Evolutionary conservation across 2,888 invertebrate species (phyloP), one percentile per base, ranked within the genome.

Genomic region (Ellobium chinense): DNA sequence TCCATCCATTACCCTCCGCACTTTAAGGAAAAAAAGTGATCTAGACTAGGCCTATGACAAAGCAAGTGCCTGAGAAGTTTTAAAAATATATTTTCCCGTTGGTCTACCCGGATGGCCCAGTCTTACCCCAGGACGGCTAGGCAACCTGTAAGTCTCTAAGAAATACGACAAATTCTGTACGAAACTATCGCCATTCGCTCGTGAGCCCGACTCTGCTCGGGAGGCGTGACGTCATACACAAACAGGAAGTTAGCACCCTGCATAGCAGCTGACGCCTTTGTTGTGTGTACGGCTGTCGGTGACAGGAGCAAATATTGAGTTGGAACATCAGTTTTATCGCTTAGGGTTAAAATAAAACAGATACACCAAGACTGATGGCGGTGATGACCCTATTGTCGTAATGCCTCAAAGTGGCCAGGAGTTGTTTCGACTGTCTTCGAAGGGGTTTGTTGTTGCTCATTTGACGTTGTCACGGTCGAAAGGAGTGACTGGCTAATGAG

Each of bases 231-330:
- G 84, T 86, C 83, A 82, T 82, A 68, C 66, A 56, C 82, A 78
- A 83, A 84, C 85, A 84, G 85, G 85, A 86, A 86, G 84, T 82
- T 66, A 63, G 46, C 79, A 54, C 46, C 65, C 62, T 66, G 60
- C 77, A 46, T 66, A 77, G 79, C 81, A 73, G 83, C 79, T 83
- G 83, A 81, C 77, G 77, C 78, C 63, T 82, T 80, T 76, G 79
- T 81, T 79, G 72, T 83, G 78, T 81, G 58, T 81, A 62, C 54
- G 12, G 12, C 60, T 62, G 63, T 36, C 39, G 31, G 62, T 24
- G 29, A 60, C n/a, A n/a, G n/a, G n/a, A n/a, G n/a, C n/a, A 66
- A 3, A 65, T 12, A 29, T 21, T 31, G 36, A 46, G 58, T 18
- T 21, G 56, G 24, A 14, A 60, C 27, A 24, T 39, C 12, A 63